Evolutionary conservation across 2,113 vertebrate species (phyloP), one percentile per base, ranked within the genome.

Genomic region (Saguinus imperator): DNA sequence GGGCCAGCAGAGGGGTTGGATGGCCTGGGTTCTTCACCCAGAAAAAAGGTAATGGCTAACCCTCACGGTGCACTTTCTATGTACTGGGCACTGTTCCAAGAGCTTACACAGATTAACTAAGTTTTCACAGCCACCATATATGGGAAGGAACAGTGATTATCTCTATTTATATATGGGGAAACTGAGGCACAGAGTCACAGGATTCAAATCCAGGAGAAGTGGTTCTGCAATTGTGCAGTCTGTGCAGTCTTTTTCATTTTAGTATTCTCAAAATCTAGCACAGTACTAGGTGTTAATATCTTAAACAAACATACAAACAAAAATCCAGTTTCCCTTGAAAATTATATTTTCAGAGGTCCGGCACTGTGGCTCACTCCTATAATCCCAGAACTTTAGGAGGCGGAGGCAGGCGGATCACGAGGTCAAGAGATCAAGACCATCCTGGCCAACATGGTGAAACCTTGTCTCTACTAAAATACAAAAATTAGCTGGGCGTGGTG

Each of bases 261-360:
- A 1, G 3, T 40, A 13, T 52, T 17, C 76, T 77, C 23, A 23
- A 50, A 75, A 37, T 43, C 52, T 11, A 87, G 58, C 18, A 27
- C 29, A 17, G 23, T n/a, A 48, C 35, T 73, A n/a, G 52, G 21
- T 50, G 21, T 77, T 89, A 91, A 82, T 61, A 80, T 43, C 27
- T 91, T 58, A 1, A 25, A n/a, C 23, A 50, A 57, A 76, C n/a
- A 75, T 37, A 37, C 45, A 88, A 75, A 88, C 20, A 52, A 66
- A 79, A 37, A 58, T 50, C 4, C 9, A 64, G 37, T 52, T 88
- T 96, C 87, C 50, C 91, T 79, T 58, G n/a, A 94, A 87, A 94
- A 37, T 55, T 86, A 8, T 57, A 81, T 75, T 93, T 94, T 89
- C 57, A 68, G 35, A 17, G 52, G 52, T 52, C 16, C 16, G 16